A percentile compares a stretch with the other conserved stretches of the same genome.
These are phyloP conservation scores for Corydoras maculifer DNA, from an alignment of 2,113 vertebrate species.

Conservation along the genomic window DNA sequence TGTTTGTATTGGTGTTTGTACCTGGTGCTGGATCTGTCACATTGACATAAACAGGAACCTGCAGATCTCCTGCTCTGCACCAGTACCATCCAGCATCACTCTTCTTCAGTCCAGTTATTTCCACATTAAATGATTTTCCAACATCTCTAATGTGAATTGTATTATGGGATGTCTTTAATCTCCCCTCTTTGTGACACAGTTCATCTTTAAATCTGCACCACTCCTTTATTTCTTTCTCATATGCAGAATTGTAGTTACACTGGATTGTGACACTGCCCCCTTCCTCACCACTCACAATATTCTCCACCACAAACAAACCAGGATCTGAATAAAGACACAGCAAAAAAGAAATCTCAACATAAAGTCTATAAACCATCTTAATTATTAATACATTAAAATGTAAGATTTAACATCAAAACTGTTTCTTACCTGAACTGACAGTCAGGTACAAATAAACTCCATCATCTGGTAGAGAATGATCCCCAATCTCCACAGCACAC, in stretches of 20 bases:
- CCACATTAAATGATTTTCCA: too few species aligned
- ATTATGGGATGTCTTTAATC: too few species aligned
- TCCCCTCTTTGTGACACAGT: background rate
- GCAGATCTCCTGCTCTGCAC: too few species aligned
- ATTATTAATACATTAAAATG: too few species aligned
- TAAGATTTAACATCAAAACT: too few species aligned
- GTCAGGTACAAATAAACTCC: constrained; percentile 7
- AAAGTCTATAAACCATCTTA: background rate
- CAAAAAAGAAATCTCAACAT: background rate
- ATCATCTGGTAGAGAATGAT: fast-evolving
- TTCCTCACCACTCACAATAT: constrained; percentile 21
- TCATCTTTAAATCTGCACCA: constrained; percentile 32
- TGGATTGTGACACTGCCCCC: constrained; percentile 26
- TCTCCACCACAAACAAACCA: constrained; percentile 20
- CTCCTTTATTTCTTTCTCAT: constrained; percentile 8
- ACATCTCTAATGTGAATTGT: too few species aligned
- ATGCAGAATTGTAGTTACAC: constrained; percentile 30
- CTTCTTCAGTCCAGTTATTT: too few species aligned
- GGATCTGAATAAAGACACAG: constrained; percentile 16
- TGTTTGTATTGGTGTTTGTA: too few species aligned
- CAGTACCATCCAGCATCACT: too few species aligned
- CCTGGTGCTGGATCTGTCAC: too few species aligned
- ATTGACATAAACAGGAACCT: too few species aligned
- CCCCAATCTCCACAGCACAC: constrained; percentile 18
- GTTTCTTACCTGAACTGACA: constrained; percentile 15